Conservation (phyloP, 2,113 vertebrate species). For the Muntiacus reevesi region DNA sequence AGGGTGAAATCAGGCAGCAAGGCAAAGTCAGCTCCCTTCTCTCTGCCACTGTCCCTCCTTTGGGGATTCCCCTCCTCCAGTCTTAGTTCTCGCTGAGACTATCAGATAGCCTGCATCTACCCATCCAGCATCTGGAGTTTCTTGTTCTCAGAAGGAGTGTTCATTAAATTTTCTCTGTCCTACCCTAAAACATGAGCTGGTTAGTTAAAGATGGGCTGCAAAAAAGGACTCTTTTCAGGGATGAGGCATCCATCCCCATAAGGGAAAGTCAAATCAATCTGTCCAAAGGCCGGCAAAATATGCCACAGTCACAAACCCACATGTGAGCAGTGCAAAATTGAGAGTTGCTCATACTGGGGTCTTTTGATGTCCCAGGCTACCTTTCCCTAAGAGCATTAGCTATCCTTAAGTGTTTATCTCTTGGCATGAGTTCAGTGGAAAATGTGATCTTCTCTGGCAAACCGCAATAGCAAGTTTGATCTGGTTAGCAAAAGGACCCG, state of each 20-base stretch:
- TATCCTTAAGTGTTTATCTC: constrained; percentile 55
- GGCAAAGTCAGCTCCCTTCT: neutral
- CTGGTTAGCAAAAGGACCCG: constrained; percentile 3
- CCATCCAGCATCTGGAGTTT: neutral
- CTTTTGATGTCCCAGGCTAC: neutral
- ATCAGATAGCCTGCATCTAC: neutral
- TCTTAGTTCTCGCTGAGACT: neutral
- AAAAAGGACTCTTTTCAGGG: neutral
- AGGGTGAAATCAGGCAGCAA: neutral
- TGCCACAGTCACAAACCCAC: neutral
- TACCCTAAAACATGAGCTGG: neutral
- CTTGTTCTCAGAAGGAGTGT: neutral
- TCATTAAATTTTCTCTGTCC: neutral
- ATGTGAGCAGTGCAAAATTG: neutral
- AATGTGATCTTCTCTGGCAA: constrained; percentile 53
- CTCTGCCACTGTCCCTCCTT: neutral
- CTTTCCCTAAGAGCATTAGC: constrained; percentile 20
- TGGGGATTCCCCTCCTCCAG: neutral
- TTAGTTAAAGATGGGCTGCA: neutral
- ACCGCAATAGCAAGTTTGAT: constrained; percentile 1
- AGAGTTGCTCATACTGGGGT: neutral
- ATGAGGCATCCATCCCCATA: neutral
- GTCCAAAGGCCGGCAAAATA: neutral
- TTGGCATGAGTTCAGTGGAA: constrained; percentile 41
- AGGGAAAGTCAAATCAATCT: neutral